Evolutionary conservation across 2,113 vertebrate species (phyloP).

Genomic region (Lichenostomus cassidix): DNA sequence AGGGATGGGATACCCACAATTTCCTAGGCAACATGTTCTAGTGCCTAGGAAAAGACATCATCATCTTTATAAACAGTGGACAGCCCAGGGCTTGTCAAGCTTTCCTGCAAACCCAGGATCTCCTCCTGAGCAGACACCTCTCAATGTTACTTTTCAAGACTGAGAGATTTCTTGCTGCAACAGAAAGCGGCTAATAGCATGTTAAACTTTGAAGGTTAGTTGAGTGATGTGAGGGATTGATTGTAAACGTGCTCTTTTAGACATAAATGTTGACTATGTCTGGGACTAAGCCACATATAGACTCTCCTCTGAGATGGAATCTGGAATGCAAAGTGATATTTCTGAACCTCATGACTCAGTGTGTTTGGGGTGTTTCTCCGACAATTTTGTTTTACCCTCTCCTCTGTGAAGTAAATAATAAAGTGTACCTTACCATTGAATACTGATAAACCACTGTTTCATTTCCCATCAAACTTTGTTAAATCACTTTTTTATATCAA

Average conservation of each 20-base stretch:
- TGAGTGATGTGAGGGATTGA: neutral
- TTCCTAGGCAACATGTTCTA: neutral
- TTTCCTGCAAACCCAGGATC: neutral
- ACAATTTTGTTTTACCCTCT: neutral
- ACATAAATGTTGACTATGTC: neutral
- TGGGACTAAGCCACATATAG: neutral
- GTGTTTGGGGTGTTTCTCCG: neutral
- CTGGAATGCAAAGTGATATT: neutral
- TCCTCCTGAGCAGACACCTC: fast-evolving
- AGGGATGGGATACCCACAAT: neutral
- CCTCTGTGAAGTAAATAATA: neutral
- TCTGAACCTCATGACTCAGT: neutral
- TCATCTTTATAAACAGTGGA: neutral
- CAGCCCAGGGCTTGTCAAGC: fast-evolving
- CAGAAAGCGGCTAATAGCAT: neutral
- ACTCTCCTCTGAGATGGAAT: neutral
- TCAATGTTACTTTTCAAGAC: neutral
- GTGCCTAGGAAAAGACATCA: neutral
- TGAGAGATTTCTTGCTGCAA: neutral
- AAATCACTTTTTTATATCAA: neutral
- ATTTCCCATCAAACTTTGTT: neutral
- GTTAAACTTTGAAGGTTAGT: neutral
- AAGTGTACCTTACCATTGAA: neutral
- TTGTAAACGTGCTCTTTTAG: neutral
- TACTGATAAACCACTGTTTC: neutral